Percentiles rank a stretch among this genome's conserved stretches.
Conservation (phyloP, 2,888 invertebrate genomes). For the Peribatodes rhomboidaria region DNA sequence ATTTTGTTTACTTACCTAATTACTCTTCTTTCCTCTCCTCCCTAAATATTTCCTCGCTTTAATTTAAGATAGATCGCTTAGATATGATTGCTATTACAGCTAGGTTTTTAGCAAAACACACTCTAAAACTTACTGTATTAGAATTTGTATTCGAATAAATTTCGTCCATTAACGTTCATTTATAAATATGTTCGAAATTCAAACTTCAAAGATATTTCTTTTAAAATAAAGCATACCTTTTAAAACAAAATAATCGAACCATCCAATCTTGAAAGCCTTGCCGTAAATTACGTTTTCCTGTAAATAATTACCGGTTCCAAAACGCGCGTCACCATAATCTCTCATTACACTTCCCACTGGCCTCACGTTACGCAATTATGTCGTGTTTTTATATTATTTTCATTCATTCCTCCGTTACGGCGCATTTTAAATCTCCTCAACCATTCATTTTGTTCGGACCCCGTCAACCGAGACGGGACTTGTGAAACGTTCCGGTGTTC, state of each 20-base stretch:
- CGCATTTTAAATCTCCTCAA: slow-evolving; percentile 80
- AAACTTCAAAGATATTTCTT: too few species aligned
- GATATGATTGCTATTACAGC: too few species aligned
- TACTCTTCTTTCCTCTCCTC: too few species aligned
- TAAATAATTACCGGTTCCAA: slow-evolving; percentile 38
- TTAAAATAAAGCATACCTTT: too few species aligned
- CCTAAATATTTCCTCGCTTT: too few species aligned
- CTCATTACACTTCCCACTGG: slow-evolving; percentile 56
- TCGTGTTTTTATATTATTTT: slow-evolving; percentile 69
- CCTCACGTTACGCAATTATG: slow-evolving; percentile 78
- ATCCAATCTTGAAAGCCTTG: slow-evolving; percentile 1
- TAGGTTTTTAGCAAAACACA: too few species aligned
- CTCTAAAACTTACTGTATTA: too few species aligned
- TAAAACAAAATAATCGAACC: not conserved
- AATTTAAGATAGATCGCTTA: too few species aligned
- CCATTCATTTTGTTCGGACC: slow-evolving; percentile 82
- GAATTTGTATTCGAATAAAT: too few species aligned
- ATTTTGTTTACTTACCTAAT: too few species aligned
- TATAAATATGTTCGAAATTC: too few species aligned
- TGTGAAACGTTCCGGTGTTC: slow-evolving; percentile 80
- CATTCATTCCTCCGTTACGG: slow-evolving; percentile 79
- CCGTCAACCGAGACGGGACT: slow-evolving; percentile 81
- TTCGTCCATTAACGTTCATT: too few species aligned
- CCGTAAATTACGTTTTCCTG: slow-evolving; percentile 26
- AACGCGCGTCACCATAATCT: slow-evolving; percentile 41